These are phyloP conservation scores for Crypturellus tataupa DNA, from an alignment of 2,797 vertebrate genomes.

Conservation along the genomic window DNA sequence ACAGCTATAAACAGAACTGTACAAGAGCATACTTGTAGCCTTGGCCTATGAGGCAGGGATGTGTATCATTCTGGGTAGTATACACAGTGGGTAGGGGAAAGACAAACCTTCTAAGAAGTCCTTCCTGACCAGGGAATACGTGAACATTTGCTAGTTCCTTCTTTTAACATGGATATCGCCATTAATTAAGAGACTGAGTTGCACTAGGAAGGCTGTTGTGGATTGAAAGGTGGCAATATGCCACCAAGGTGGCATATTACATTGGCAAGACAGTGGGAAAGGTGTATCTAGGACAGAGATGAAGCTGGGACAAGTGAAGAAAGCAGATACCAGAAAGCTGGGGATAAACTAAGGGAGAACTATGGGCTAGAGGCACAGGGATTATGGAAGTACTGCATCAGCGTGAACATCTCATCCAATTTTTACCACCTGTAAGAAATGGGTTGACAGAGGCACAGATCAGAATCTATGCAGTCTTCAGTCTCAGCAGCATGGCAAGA, in stretches of 20 bases:
- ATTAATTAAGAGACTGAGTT: background rate
- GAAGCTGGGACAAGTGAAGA: background rate
- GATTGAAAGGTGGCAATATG: background rate
- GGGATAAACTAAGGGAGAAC: background rate
- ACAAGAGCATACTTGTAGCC: background rate
- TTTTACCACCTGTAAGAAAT: background rate
- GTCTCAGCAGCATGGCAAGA: background rate
- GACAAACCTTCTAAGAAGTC: background rate
- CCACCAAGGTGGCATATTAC: background rate
- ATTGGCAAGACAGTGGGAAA: background rate
- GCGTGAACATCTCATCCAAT: rapidly evolving
- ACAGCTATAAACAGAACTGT: background rate
- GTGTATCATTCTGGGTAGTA: rapidly evolving
- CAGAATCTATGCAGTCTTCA: background rate
- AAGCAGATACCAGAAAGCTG: background rate
- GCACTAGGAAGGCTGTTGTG: background rate
- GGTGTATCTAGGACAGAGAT: background rate
- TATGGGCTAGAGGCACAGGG: background rate
- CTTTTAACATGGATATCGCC: background rate
- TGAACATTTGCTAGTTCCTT: rapidly evolving
- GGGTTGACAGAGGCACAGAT: background rate
- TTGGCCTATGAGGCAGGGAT: background rate
- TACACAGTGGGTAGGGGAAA: rapidly evolving
- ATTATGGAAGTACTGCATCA: background rate
- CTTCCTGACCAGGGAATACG: background rate